phyloP scores from a whole-genome alignment of 1,140 invertebrate species.

The Ceratina japonica region DNA sequence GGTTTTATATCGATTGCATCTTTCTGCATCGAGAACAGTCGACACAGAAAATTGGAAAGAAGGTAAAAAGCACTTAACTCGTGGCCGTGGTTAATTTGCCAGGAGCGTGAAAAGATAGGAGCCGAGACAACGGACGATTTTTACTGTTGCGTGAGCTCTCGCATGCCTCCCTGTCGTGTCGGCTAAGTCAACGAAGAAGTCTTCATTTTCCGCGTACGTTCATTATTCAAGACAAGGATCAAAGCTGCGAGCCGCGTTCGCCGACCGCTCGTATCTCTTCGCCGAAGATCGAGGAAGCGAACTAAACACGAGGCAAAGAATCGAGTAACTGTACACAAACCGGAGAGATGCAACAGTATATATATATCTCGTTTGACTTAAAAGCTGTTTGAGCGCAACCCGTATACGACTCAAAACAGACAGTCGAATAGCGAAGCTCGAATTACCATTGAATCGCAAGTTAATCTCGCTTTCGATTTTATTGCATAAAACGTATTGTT shows the following conservation, averaged over 20 bases:
- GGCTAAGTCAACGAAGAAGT: neutral
- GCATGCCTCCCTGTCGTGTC: neutral
- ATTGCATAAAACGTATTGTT: too few species aligned
- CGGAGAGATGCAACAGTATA: neutral
- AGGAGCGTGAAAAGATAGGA: neutral
- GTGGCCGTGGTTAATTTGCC: neutral
- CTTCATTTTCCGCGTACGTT: constrained; percentile 17
- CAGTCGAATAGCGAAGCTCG: too few species aligned
- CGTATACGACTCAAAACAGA: too few species aligned
- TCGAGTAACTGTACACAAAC: constrained; percentile 16
- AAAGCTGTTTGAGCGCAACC: neutral
- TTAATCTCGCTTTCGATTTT: too few species aligned
- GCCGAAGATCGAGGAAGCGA: neutral
- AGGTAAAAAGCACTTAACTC: neutral
- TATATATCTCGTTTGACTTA: constrained; percentile 1
- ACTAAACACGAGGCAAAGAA: neutral
- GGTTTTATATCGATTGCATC: too few species aligned
- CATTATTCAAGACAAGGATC: constrained; percentile 28
- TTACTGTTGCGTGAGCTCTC: neutral
- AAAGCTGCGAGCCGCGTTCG: neutral
- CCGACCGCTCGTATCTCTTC: neutral
- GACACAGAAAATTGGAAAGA: neutral
- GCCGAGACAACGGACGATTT: constrained; percentile 11
- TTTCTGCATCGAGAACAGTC: too few species aligned
- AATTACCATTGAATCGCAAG: too few species aligned